These are phyloP conservation scores for Gasterosteus aculeatus DNA, from an alignment of 2,113 vertebrate genomes.

Conservation along the genomic window DNA sequence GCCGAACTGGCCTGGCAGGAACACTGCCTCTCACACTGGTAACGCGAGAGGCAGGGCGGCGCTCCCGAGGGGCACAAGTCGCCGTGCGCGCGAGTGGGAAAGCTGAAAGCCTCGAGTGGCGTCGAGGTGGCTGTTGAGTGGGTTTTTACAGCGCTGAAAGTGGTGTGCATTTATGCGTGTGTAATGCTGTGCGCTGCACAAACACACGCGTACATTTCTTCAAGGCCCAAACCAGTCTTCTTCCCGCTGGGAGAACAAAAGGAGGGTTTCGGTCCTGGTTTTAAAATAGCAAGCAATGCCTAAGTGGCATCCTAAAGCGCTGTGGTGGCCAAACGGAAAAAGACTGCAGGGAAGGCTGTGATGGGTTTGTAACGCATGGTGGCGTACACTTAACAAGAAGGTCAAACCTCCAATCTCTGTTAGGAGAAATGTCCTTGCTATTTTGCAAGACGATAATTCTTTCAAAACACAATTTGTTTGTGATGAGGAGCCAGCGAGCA, in stretches of 20 bases:
- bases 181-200: constrained; percentile 10
- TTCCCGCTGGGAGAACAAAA: constrained; percentile 49
- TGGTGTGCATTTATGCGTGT: background rate
- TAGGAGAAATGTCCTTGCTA: too few species aligned
- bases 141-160: constrained; percentile 52
- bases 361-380: constrained; percentile 37
- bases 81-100: constrained; percentile 36
- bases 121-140: constrained; percentile 37
- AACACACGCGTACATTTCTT: constrained; percentile 47
- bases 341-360: constrained; percentile 23
- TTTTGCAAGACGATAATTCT: too few species aligned
- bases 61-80: constrained; percentile 21
- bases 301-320: constrained; percentile 52
- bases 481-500: background rate
- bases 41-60: background rate
- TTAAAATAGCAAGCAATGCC: constrained; percentile 78
- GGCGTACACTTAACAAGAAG: constrained; percentile 10
- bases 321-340: constrained; percentile 46
- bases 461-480: background rate
- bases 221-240: constrained; percentile 64
- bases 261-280: constrained; percentile 35
- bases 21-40: background rate
- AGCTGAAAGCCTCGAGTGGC: constrained; percentile 45
- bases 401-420: background rate
- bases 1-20: constrained; percentile 68